These are phyloP conservation scores for Sebastes dallii DNA, from an alignment of 2,797 vertebrate genomes.

Conservation along the genomic window DNA sequence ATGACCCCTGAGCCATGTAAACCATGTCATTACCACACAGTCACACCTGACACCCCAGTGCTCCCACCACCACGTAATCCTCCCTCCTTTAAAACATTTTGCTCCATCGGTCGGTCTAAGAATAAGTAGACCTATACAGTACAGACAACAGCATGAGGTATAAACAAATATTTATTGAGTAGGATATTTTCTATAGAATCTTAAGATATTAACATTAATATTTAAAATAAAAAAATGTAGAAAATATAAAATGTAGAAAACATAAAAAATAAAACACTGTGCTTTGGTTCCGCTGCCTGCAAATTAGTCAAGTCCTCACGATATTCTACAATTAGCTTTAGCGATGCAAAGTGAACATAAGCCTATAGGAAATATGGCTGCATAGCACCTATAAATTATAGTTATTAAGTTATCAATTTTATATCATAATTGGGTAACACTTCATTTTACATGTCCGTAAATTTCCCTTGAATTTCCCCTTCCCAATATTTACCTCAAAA, in stretches of 20 bases:
- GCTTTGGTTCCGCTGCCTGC: not conserved
- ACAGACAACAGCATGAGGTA: too few relatives aligned
- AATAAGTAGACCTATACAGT: not conserved
- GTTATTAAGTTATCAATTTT: too few relatives aligned
- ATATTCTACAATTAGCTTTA: not conserved
- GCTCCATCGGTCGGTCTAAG: not conserved
- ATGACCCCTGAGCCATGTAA: too few relatives aligned
- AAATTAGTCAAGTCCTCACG: accelerated
- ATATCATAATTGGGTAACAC: too few relatives aligned
- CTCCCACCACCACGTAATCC: not conserved
- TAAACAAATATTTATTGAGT: not conserved
- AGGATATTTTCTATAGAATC: not conserved
- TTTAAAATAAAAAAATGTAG: not conserved
- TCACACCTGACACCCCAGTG: too few relatives aligned
- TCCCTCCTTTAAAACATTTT: not conserved
- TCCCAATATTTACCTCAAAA: too few relatives aligned
- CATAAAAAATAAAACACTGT: not conserved
- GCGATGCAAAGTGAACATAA: not conserved
- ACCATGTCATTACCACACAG: too few relatives aligned
- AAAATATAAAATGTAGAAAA: not conserved
- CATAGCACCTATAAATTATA: too few relatives aligned
- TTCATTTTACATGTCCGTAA: too few relatives aligned
- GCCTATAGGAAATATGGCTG: not conserved
- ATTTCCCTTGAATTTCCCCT: too few relatives aligned
- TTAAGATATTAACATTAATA: not conserved